phyloP scores from a whole-genome alignment of 1,140 invertebrate genomes.

The Campoletis sonorensis region DNA sequence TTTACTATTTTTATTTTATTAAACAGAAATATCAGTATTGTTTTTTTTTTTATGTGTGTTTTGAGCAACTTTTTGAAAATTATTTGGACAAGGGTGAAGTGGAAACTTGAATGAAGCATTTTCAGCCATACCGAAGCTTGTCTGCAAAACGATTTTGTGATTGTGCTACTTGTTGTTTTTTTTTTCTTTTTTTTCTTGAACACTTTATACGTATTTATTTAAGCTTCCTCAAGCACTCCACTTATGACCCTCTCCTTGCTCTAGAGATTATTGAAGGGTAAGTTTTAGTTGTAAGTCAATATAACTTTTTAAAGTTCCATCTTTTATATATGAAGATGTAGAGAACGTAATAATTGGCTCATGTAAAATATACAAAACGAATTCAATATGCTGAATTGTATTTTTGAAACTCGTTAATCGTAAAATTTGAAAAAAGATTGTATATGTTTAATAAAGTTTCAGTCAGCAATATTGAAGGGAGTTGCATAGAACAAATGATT shows the following conservation, averaged over 20 bases:
- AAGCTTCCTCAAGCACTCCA: constrained; percentile 36
- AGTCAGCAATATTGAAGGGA: no score
- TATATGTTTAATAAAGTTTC: no score
- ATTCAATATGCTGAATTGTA: no score
- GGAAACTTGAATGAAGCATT: constrained; percentile 23
- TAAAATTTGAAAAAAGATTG: no score
- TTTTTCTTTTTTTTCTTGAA: not conserved
- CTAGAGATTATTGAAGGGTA: constrained; percentile 38
- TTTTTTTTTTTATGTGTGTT: not conserved
- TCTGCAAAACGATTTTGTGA: constrained; percentile 11
- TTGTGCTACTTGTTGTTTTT: not conserved
- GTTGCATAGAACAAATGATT: no score
- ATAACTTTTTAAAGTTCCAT: not conserved
- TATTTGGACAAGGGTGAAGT: not conserved
- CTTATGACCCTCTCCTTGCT: constrained; percentile 12
- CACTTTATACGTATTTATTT: constrained; percentile 22
- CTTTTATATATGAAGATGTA: no score
- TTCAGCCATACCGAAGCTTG: not conserved
- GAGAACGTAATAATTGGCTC: no score
- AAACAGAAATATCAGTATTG: no score
- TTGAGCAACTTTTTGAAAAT: not conserved
- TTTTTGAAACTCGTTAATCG: no score
- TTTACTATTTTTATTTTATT: no score
- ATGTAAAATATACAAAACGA: no score
- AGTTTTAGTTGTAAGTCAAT: constrained; percentile 1